Evolutionary conservation across 2,113 vertebrate species (phyloP).

Genomic region (Cyanoderma ruficeps): DNA sequence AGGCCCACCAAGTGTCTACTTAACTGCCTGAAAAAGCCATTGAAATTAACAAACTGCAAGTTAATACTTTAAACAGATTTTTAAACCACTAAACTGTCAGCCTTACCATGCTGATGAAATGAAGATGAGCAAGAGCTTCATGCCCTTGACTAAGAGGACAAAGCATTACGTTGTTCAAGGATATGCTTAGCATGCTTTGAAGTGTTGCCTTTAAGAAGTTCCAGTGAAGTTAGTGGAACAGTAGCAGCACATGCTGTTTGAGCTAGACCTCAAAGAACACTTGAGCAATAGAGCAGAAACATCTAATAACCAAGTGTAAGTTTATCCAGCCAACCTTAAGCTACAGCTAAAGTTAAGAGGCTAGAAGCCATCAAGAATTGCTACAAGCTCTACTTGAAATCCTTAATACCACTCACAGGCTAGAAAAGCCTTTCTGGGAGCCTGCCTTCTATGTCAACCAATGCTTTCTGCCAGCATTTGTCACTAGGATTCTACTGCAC

Average conservation of each 20-base stretch:
- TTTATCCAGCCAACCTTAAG: not conserved
- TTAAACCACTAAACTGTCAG: not conserved
- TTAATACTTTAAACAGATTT: not conserved
- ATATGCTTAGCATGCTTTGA: slow-evolving; percentile 36
- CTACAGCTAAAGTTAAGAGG: not conserved
- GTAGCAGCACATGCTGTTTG: slow-evolving; percentile 52
- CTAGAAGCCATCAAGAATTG: not conserved
- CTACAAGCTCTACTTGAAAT: not conserved
- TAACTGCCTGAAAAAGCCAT: slow-evolving; percentile 84
- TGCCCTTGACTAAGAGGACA: slow-evolving; percentile 22
- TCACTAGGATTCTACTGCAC: not conserved
- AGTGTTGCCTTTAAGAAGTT: slow-evolving; percentile 15
- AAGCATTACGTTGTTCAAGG: not conserved
- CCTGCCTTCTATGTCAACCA: not conserved
- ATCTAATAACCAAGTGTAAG: not conserved
- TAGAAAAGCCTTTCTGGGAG: not conserved
- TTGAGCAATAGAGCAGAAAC: slow-evolving; percentile 63
- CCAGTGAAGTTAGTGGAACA: slow-evolving; percentile 49
- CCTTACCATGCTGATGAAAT: slow-evolving; percentile 39
- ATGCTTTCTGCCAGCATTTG: not conserved
- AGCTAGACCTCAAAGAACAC: slow-evolving; percentile 52
- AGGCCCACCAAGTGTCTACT: slow-evolving; percentile 98
- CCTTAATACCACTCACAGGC: not conserved
- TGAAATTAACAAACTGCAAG: not conserved
- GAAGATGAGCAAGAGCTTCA: not conserved